Percentiles rank a stretch among this genome's conserved stretches.
Conservation (phyloP, 2,888 invertebrate genomes). For the Hypomecis punctinalis region DNA sequence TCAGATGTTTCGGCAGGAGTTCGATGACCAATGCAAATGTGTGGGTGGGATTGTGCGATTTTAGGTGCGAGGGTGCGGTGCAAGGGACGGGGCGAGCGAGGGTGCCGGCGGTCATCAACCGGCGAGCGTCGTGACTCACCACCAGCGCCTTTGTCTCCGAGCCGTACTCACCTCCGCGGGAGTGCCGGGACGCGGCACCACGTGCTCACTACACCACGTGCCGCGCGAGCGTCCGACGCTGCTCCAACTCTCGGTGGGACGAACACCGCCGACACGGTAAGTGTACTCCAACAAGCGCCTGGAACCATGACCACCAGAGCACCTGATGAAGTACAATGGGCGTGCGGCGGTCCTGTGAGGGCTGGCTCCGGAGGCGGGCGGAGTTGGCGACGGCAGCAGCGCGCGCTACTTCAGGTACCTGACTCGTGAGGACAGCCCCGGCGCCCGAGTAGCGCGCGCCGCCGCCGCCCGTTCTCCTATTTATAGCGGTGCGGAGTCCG, state of each 20-base stretch:
- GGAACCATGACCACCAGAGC: constrained; percentile 96
- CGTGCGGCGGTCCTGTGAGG: constrained; percentile 94
- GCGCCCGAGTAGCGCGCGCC: constrained; percentile 96
- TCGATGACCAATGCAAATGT: constrained; percentile 80
- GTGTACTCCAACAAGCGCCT: constrained; percentile 99
- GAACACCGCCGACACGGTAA: constrained; percentile 92
- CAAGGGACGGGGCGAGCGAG: constrained; percentile 55
- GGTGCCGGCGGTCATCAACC: constrained; percentile 69
- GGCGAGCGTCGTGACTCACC: constrained; percentile 74
- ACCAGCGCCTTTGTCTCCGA: constrained; percentile 65
- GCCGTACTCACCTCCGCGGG: constrained; percentile 54
- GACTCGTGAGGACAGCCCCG: constrained; percentile 93
- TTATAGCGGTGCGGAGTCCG: constrained; percentile 58
- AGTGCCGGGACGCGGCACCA: constrained; percentile 48
- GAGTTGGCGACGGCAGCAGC: constrained; percentile 85
- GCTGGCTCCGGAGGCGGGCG: constrained; percentile 44
- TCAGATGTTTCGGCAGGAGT: constrained; percentile 75
- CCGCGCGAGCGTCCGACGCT: constrained; percentile 38
- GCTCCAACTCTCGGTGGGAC: constrained; percentile 50
- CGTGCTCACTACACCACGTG: constrained; percentile 56
- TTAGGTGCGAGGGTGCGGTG: constrained; percentile 71
- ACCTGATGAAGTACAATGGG: constrained; percentile 99
- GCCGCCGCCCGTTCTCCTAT: constrained; percentile 71
- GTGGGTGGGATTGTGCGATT: constrained; percentile 66
- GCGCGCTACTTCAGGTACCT: constrained; percentile 99